Base-by-base conservation (phyloP, 2,888 invertebrate species). In the Palloptera scutellata region DNA sequence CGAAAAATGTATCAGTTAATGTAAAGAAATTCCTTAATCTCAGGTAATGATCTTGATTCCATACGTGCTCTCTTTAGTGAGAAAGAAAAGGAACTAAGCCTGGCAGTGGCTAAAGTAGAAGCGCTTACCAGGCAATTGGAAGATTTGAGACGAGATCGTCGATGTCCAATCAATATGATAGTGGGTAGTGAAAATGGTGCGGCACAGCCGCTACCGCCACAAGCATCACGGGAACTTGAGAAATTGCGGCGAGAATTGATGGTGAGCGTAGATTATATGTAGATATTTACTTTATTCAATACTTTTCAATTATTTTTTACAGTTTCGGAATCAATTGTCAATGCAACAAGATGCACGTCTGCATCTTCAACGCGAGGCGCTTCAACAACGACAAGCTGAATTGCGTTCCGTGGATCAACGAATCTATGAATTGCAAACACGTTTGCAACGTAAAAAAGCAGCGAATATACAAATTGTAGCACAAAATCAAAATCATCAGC, bases 31-130 rank as follows among this genome's bases (percentile, higher is more conserved):
- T 30, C 6, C 30, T 30, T 6, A 30, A 30, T 30, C n/a, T 42
- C 87, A 95, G 96, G 94, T 79, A 94, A 95, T 83, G 98, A 98
- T 88, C 89, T 98, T 86, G 97, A 98, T 87, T 95, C 96, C 75
- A 97, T 97, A 84, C 91, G 96, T 80, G 94, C 96, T 73, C 89
- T 97, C 70, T 98, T 97, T 89, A 96, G 95, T 88, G 97, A 97
- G 84, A 98, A 98, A 84, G 98, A 98, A 85, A 97, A 97, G 86
- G 97, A 98, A 86, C 87, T 98, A 71, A 94, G 96, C 67, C 87
- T 96, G 88, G 98, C 98, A n/a, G 97, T 98, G 82, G 94, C 95
- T 80, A 96, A 97, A 87, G 98, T 98, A 81, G 97, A 98, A 82
- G 96, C 97, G 86, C 88, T 98, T 82, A 97, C 96, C 72, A 87